Conservation (phyloP, 1,140 invertebrate species). For the Panonychus citri region DNA sequence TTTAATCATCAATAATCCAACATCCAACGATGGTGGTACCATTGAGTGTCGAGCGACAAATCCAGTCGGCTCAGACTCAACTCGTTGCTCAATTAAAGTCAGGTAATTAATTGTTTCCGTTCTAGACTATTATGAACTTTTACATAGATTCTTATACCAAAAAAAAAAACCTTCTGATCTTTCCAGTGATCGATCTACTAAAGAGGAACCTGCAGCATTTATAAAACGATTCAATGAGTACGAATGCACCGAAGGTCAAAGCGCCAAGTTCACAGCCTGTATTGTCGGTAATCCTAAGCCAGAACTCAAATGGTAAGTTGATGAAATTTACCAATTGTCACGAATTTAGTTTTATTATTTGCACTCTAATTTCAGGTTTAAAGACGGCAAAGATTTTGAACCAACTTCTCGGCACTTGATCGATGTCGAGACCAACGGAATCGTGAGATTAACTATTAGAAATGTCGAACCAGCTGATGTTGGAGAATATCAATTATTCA, state of each 20-base stretch:
- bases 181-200: constrained; percentile 6
- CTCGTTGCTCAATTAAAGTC: constrained; percentile 29
- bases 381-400: constrained; percentile 49
- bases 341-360: not conserved
- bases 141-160: constrained; percentile 9
- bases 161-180: constrained; percentile 9
- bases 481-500: constrained; percentile 52
- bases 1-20: not conserved
- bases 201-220: constrained; percentile 12
- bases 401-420: constrained; percentile 29
- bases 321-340: not conserved
- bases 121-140: constrained; percentile 9
- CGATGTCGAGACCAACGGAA: not conserved
- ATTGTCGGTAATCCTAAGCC: constrained; percentile 59
- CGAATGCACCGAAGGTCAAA: constrained; percentile 48
- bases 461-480: constrained; percentile 46
- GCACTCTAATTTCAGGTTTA: constrained; percentile 19
- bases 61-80: constrained; percentile 36
- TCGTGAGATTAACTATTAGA: constrained; percentile 29
- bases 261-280: constrained; percentile 49
- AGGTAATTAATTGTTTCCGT: constrained; percentile 34
- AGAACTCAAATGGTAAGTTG: constrained; percentile 44
- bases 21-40: constrained; percentile 32
- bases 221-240: constrained; percentile 35
- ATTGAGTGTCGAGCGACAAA: constrained; percentile 53